Conservation (phyloP, 2,797 vertebrate genomes). For the Choloepus didactylus region DNA sequence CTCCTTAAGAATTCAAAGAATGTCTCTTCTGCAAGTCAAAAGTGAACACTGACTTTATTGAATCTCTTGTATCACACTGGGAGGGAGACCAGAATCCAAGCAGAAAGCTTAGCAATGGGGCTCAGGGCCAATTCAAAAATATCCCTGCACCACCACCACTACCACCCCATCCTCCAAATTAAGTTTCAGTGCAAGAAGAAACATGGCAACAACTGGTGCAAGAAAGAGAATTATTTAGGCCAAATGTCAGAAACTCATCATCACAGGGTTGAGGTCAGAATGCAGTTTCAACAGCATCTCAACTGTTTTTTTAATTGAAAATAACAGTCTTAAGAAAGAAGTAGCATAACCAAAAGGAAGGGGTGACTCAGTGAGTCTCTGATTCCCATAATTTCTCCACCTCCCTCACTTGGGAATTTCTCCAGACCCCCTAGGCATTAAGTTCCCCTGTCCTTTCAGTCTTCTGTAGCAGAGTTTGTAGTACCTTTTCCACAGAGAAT, state of each 20-base stretch:
- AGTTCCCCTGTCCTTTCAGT: conserved; percentile 34
- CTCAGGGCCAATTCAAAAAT: conserved; percentile 27
- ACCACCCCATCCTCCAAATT: neutral
- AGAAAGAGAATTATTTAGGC: neutral
- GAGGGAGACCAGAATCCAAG: conserved; percentile 45
- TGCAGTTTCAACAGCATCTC: neutral
- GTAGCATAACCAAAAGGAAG: neutral
- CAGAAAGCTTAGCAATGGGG: conserved; percentile 3
- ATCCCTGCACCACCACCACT: neutral
- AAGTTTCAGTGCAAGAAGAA: neutral
- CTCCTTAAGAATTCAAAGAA: conserved; percentile 79
- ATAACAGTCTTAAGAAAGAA: neutral
- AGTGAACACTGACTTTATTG: conserved; percentile 45
- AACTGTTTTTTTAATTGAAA: conserved; percentile 5
- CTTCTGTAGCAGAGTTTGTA: neutral
- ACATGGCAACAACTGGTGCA: neutral
- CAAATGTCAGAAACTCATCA: neutral
- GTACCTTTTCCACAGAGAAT: conserved; percentile 60
- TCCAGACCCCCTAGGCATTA: neutral
- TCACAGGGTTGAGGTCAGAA: neutral
- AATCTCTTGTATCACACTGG: conserved; percentile 10
- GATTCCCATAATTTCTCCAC: neutral
- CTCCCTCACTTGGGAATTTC: conserved; percentile 2
- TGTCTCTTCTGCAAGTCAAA: conserved; percentile 66
- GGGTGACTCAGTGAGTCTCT: neutral